Evolutionary conservation across 2,888 invertebrate genomes (phyloP).

Genomic region (Drosophila siamana): DNA sequence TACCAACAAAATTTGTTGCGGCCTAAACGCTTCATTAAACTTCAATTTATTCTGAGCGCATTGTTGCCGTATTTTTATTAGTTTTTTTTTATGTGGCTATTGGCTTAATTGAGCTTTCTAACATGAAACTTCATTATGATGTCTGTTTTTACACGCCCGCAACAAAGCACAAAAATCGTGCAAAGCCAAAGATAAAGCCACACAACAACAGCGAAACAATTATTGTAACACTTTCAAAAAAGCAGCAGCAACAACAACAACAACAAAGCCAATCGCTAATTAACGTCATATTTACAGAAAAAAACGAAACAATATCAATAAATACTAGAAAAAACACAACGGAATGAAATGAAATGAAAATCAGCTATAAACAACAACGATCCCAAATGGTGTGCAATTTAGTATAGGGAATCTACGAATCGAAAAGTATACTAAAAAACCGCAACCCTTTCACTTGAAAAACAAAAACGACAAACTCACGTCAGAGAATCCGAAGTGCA

Average conservation of each 20-base stretch:
- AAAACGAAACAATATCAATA: constrained; percentile 12
- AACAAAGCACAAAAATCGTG: constrained; percentile 48
- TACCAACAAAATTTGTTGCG: constrained; percentile 28
- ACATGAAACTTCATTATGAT: constrained; percentile 45
- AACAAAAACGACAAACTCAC: constrained; percentile 17
- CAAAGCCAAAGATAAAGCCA: constrained; percentile 24
- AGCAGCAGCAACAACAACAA: constrained; percentile 23
- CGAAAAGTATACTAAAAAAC: constrained; percentile 45
- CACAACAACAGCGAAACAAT: constrained; percentile 17
- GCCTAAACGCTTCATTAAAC: constrained; percentile 54
- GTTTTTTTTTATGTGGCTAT: constrained; percentile 25
- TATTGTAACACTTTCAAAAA: constrained; percentile 69
- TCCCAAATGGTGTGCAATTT: constrained; percentile 5
- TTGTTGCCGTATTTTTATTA: constrained; percentile 16
- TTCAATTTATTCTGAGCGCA: constrained; percentile 59
- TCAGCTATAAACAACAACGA: constrained; percentile 4
- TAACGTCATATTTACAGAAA: constrained; percentile 31
- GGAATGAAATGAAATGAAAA: constrained; percentile 22
- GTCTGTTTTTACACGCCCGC: constrained; percentile 32
- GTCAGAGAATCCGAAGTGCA: constrained; percentile 63
- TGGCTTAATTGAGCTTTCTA: constrained; percentile 56
- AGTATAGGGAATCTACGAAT: constrained; percentile 29
- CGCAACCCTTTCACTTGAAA: constrained; percentile 78
- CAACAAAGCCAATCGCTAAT: constrained; percentile 24
- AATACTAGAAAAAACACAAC: constrained; percentile 6